Conservation (phyloP, 2,888 invertebrate genomes). For the Agrotis segetum region DNA sequence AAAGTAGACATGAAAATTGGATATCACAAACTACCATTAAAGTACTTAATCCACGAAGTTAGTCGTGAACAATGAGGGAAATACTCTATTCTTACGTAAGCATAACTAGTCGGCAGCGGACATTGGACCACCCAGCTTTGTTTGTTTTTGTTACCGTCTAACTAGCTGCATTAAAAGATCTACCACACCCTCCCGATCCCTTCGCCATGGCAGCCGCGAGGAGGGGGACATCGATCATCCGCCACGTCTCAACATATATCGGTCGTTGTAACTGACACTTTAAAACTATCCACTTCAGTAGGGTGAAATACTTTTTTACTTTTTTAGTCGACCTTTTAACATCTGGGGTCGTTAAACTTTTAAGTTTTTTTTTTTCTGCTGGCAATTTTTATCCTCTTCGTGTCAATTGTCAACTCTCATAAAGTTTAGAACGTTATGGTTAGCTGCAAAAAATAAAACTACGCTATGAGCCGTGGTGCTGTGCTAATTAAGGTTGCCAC, state of each 20-base stretch:
- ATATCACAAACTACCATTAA: slow-evolving; percentile 48
- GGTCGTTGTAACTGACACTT: slow-evolving; percentile 73
- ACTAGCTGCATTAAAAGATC: slow-evolving; percentile 66
- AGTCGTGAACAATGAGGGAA: slow-evolving; percentile 68
- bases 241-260: slow-evolving; percentile 63
- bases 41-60: slow-evolving; percentile 49
- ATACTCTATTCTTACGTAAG: slow-evolving; percentile 69
- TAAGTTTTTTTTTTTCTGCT: slow-evolving; percentile 28
- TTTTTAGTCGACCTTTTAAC: slow-evolving; percentile 67
- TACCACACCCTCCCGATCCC: slow-evolving; percentile 59
- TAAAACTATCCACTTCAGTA: slow-evolving; percentile 70
- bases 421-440: slow-evolving; percentile 17
- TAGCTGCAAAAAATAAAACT: slow-evolving; percentile 17
- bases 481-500: slow-evolving; percentile 37
- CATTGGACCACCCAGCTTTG: slow-evolving; percentile 78
- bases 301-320: slow-evolving; percentile 69
- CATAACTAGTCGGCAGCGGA: slow-evolving; percentile 65
- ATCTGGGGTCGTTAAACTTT: slow-evolving; percentile 56
- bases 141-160: slow-evolving; percentile 78
- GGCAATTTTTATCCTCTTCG: slow-evolving; percentile 42
- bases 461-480: slow-evolving; percentile 15
- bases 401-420: slow-evolving; percentile 28
- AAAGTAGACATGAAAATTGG: slow-evolving; percentile 51
- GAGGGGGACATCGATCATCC: slow-evolving; percentile 67
- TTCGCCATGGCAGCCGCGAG: slow-evolving; percentile 41